Evolutionary conservation across 2,888 invertebrate species (phyloP), one percentile per base, ranked within the genome.

Genomic region (Eurois occulta): DNA sequence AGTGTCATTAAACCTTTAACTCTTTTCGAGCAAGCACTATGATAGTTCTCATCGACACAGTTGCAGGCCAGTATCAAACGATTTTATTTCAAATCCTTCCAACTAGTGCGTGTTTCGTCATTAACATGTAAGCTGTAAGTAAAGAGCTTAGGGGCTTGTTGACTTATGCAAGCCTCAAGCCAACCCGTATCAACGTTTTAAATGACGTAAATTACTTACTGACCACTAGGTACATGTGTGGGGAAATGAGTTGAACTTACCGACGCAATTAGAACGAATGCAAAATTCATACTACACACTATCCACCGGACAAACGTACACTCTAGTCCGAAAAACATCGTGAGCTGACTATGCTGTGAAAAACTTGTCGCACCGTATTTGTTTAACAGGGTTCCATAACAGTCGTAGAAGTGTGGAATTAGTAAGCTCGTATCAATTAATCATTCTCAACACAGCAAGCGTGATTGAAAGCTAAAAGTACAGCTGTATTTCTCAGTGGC

Each of bases 71-170:
- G 6, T 48, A 38, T 48, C 28, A 86, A 83, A 83, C 71, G 65
- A 81, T 86, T 89, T 84, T 81, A 79, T 84, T 86, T 85, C 35
- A 89, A 91, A 89, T 90, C 90, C 90, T 89, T 87, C 86, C 69
- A 85, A 85, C 78, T 75, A 85, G 77, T 88, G 84, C 80, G 85
- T 82, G 88, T 87, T 94, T 93, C 93, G 93, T 88, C 94, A 96
- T 93, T 92, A 94, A 90, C 93, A 93, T 95, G 91, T 92, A 91
- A 92, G 91, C 91, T 93, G 90, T 91, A 90, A 90, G 90, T 91
- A 90, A 91, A 93, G 92, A 94, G 94, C 94, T 95, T 93, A 93
- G 92, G 92, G 93, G 93, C 94, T 93, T 91, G 92, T 91, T 90
- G 89, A 88, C 93, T 95, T 94, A 91, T 93, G 95, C 94, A 95